These are phyloP conservation scores for Chrysogorgia sp. DNA, from an alignment of 92 coral and sea anemone genomes.

Conservation along the genomic window DNA sequence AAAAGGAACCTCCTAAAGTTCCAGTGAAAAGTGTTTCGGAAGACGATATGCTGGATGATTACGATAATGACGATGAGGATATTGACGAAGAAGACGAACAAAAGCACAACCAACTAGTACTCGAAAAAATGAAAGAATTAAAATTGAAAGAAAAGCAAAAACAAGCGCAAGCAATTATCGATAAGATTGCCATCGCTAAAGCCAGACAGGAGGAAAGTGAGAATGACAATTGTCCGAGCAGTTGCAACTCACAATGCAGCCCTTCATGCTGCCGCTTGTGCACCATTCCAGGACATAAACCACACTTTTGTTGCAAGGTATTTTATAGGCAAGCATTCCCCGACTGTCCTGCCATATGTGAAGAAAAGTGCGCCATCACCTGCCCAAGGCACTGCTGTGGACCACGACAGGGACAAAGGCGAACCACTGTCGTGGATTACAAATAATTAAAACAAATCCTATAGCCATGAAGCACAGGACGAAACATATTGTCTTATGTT, in stretches of 20 bases:
- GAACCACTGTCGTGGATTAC: background rate
- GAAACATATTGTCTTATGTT: too few species aligned
- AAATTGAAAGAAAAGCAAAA: conserved; percentile 12
- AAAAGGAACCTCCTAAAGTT: background rate
- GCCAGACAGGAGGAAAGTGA: conserved; percentile 18
- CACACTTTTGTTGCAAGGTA: conserved; percentile 41
- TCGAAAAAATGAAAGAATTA: conserved; percentile 18
- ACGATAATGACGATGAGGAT: conserved; percentile 30
- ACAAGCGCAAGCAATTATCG: conserved; percentile 4
- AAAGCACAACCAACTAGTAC: conserved; percentile 29
- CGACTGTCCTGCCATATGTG: conserved; percentile 38
- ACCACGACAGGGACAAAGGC: conserved; percentile 2
- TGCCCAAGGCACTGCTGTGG: conserved; percentile 42
- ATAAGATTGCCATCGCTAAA: conserved; percentile 26
- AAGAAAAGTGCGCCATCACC: conserved; percentile 12
- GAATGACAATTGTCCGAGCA: conserved; percentile 24
- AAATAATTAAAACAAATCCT: background rate
- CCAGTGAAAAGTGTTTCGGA: background rate
- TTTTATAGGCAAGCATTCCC: conserved; percentile 39
- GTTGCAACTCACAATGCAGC: conserved; percentile 24
- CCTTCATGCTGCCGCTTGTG: conserved; percentile 35
- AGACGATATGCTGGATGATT: conserved; percentile 12
- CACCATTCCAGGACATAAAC: conserved; percentile 38
- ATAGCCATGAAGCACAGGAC: background rate
- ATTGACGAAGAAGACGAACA: conserved; percentile 32